These are phyloP conservation scores for Calidris pygmaea DNA, from an alignment of 2,113 vertebrate species.

Conservation along the genomic window DNA sequence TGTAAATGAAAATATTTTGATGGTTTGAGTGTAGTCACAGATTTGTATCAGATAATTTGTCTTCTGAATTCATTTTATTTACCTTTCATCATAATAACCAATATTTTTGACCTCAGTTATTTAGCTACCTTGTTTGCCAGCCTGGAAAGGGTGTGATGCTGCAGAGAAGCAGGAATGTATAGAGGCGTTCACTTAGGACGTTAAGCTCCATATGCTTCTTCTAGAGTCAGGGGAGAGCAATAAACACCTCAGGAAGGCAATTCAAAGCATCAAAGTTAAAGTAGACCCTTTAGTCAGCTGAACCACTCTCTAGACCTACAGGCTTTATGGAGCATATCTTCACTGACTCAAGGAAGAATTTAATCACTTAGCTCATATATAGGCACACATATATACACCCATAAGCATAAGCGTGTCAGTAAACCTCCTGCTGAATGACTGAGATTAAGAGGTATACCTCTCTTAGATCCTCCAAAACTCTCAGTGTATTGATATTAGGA, in stretches of 20 bases:
- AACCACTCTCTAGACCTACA: neutral
- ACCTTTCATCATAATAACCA: neutral
- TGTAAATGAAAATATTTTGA: neutral
- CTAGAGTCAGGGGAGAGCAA: neutral
- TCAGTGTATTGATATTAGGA: neutral
- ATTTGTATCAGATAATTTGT: neutral
- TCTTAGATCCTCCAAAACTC: neutral
- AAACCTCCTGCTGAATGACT: neutral
- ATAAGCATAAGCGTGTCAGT: neutral
- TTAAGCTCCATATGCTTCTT: neutral
- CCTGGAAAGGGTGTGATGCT: neutral
- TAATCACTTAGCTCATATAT: neutral
- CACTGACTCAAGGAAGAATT: neutral
- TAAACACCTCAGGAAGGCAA: constrained; percentile 18
- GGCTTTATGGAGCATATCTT: neutral
- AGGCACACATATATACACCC: neutral
- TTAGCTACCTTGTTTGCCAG: neutral
- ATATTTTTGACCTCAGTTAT: neutral
- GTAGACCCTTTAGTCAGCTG: neutral
- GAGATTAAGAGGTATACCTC: neutral
- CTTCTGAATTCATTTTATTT: neutral
- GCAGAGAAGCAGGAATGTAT: neutral
- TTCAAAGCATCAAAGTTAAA: neutral
- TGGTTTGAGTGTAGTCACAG: neutral
- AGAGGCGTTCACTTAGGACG: neutral